These are phyloP conservation scores for Tinea semifulvella DNA, from an alignment of 2,888 invertebrate species.

Conservation along the genomic window DNA sequence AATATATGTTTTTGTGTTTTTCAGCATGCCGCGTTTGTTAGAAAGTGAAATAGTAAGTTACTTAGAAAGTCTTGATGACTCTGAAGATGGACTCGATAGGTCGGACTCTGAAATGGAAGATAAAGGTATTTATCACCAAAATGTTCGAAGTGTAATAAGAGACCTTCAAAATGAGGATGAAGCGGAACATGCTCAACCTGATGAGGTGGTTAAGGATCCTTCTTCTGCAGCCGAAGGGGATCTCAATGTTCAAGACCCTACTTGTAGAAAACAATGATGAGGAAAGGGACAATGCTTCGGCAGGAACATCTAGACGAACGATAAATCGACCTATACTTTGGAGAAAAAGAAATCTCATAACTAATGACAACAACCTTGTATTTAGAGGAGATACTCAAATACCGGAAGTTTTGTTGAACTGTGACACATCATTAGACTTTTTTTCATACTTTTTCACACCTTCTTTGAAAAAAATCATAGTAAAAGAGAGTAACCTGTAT, in stretches of 20 bases:
- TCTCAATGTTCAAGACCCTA: constrained; percentile 25
- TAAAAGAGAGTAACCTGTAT: too few relatives aligned
- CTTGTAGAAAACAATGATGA: constrained; percentile 26
- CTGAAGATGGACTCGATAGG: constrained; percentile 27
- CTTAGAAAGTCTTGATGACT: constrained; percentile 29
- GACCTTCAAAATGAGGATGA: constrained; percentile 27
- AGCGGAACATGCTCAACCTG: constrained; percentile 25
- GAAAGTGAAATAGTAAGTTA: constrained; percentile 28
- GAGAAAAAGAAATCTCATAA: constrained; percentile 28
- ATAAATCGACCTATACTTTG: constrained; percentile 29
- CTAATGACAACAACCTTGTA: too few relatives aligned
- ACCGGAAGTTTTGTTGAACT: too few relatives aligned
- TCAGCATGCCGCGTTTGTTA: constrained; percentile 28
- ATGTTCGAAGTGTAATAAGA: constrained; percentile 26
- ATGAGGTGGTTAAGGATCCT: constrained; percentile 26
- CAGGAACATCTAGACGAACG: constrained; percentile 27
- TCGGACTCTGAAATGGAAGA: constrained; percentile 28
- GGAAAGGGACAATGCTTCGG: constrained; percentile 25
- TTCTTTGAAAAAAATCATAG: too few relatives aligned
- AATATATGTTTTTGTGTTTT: constrained; percentile 28
- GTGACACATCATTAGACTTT: too few relatives aligned
- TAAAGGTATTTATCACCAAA: constrained; percentile 28
- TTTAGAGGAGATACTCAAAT: too few relatives aligned
- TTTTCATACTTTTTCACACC: too few relatives aligned
- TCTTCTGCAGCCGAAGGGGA: constrained; percentile 25